Conservation (phyloP, 2,797 vertebrate genomes). For the Molothrus aeneus region DNA sequence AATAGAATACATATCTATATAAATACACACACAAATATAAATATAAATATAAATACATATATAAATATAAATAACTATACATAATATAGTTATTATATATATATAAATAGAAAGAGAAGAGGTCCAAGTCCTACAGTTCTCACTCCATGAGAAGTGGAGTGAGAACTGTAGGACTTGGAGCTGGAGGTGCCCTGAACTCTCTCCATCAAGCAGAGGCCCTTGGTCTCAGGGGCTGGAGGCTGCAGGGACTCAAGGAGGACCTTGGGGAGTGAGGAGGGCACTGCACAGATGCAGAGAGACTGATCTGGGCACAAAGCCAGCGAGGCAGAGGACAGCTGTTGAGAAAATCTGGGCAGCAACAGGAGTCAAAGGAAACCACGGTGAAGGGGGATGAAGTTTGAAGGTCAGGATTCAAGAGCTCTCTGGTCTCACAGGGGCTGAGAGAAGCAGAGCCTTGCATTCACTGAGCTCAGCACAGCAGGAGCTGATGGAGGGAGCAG, state of each 20-base stretch:
- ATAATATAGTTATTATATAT: no score
- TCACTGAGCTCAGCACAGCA: rapidly evolving
- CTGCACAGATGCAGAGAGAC: not conserved
- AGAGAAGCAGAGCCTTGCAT: not conserved
- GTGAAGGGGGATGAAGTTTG: not conserved
- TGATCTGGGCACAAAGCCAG: not conserved
- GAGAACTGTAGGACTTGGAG: not conserved
- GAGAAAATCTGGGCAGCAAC: conserved; percentile 28
- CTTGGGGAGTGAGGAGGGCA: not conserved
- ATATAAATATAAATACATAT: no score
- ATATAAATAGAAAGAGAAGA: not conserved
- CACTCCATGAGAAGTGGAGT: not conserved
- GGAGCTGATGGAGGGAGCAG: not conserved
- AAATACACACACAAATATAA: no score
- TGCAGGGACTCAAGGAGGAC: not conserved
- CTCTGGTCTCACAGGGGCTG: not conserved
- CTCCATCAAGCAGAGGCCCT: not conserved
- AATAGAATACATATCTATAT: no score
- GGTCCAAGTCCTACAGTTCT: not conserved
- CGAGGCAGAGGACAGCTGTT: not conserved
- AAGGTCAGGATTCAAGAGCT: conserved; percentile 21
- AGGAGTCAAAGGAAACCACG: not conserved
- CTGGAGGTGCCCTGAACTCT: not conserved
- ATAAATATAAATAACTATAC: no score
- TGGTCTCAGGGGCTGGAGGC: not conserved